Evolutionary conservation across 2,113 vertebrate genomes (phyloP).

Genomic region (Sinocyclocheilus grahami): DNA sequence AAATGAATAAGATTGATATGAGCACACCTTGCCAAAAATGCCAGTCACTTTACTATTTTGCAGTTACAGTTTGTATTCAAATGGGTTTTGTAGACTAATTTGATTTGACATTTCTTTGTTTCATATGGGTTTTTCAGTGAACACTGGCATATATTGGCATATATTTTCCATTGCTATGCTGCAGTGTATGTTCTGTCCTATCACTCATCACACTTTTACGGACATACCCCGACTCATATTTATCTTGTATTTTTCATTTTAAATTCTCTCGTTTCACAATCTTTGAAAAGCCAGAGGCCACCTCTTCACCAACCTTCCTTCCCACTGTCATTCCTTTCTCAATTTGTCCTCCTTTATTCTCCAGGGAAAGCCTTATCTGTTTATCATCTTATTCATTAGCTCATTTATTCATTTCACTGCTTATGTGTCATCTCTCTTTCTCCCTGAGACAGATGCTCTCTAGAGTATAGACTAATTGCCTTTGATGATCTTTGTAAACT

Average conservation of each 20-base stretch:
- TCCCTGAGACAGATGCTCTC: not conserved
- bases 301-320: not conserved
- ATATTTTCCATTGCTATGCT: not conserved
- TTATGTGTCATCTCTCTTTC: not conserved
- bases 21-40: too few species aligned
- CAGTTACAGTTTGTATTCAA: not conserved
- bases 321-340: not conserved
- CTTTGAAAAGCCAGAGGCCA: not conserved
- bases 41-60: not conserved
- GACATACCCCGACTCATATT: not conserved
- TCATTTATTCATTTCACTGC: not conserved
- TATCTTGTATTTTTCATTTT: not conserved
- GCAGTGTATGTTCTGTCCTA: not conserved
- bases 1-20: too few species aligned
- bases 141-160: not conserved
- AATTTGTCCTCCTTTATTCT: not conserved
- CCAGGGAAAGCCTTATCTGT: slow-evolving; percentile 19
- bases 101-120: not conserved
- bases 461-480: not conserved
- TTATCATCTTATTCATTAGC: slow-evolving; percentile 14
- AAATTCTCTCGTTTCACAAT: not conserved
- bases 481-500: slow-evolving; percentile 4
- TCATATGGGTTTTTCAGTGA: not conserved
- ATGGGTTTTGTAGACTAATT: not conserved
- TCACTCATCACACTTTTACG: not conserved